These are phyloP conservation scores for Rhinoraja longicauda DNA, from an alignment of 2,797 vertebrate genomes.

Conservation along the genomic window DNA sequence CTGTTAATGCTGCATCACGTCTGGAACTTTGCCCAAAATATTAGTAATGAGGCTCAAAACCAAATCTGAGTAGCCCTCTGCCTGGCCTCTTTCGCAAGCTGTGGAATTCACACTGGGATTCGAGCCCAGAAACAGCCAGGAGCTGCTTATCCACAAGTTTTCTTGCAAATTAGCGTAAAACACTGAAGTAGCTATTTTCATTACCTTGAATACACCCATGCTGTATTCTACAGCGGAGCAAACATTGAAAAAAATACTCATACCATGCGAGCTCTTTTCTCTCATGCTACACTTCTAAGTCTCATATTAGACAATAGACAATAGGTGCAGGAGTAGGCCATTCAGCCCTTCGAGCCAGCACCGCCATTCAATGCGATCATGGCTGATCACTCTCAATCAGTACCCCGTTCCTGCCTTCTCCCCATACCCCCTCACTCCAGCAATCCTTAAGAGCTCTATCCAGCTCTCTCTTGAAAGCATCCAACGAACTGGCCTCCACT, in stretches of 20 bases:
- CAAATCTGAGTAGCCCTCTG: neutral
- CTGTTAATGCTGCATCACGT: neutral
- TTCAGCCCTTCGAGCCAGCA: no score
- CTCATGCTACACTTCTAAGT: neutral
- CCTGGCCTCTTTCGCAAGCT: neutral
- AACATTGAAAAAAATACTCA: neutral
- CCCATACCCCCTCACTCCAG: no score
- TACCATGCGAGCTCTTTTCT: neutral
- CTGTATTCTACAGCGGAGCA: neutral
- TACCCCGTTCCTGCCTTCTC: no score
- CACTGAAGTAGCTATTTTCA: neutral
- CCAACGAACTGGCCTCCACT: no score
- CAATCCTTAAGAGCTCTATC: no score
- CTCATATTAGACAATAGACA: no score
- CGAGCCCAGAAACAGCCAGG: neutral
- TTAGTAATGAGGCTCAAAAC: neutral
- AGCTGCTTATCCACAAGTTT: neutral
- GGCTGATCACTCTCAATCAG: no score
- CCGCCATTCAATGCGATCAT: no score
- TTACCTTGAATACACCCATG: neutral
- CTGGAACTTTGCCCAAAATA: neutral
- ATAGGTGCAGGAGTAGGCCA: no score
- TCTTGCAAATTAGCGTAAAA: neutral
- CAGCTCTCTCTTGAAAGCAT: no score
- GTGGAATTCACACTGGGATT: neutral